Conservation (phyloP, 1,140 invertebrate genomes). For the Drosophila gunungcola region DNA sequence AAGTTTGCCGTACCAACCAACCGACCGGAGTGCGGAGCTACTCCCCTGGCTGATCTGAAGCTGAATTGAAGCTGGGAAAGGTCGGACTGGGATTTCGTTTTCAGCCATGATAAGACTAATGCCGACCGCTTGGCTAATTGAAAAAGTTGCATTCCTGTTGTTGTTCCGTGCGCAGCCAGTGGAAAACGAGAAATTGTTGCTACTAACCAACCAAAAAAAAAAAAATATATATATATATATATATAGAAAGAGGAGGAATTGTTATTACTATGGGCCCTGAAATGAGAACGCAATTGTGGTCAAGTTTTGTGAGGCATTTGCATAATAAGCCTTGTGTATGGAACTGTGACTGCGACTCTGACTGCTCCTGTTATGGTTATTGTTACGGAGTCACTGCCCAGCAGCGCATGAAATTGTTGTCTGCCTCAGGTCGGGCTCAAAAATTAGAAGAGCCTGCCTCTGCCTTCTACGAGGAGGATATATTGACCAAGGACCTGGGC, state of each 20-base stretch:
- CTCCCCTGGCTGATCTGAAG: constrained; percentile 46
- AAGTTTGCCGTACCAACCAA: constrained; percentile 46
- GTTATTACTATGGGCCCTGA: constrained; percentile 53
- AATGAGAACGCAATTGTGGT: constrained; percentile 54
- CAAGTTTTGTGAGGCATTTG: constrained; percentile 63
- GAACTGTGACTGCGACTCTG: constrained; percentile 45
- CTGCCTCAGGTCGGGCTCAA: constrained; percentile 61
- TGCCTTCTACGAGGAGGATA: neutral
- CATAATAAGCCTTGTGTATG: constrained; percentile 75
- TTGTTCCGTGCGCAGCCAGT: constrained; percentile 38
- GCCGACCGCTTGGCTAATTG: constrained; percentile 60
- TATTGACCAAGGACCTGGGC: constrained; percentile 23
- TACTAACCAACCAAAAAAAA: constrained; percentile 6
- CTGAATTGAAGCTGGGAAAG: constrained; percentile 15
- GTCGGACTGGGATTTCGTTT: neutral
- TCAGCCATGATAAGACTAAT: constrained; percentile 63
- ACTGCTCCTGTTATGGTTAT: constrained; percentile 43
- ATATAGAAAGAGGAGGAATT: constrained; percentile 28
- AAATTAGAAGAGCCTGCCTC: constrained; percentile 42
- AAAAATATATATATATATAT: neutral
- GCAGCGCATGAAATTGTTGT: constrained; percentile 78
- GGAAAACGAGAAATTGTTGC: constrained; percentile 44
- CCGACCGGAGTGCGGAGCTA: constrained; percentile 8
- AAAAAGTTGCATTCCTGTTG: constrained; percentile 70
- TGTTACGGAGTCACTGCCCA: constrained; percentile 47